These are phyloP conservation scores for Fabriciana adippe DNA, from an alignment of 2,888 invertebrate species.

Conservation along the genomic window DNA sequence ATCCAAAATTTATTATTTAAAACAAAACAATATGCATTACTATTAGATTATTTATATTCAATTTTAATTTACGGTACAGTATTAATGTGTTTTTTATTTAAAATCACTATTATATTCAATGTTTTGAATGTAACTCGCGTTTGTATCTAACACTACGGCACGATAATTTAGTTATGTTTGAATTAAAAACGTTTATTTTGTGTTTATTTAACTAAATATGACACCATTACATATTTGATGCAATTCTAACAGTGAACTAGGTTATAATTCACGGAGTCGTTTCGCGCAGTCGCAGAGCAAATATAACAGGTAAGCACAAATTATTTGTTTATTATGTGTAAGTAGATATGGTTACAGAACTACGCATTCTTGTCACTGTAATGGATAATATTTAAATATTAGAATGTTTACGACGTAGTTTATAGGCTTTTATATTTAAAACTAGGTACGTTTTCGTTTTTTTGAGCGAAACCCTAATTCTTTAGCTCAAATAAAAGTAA, in stretches of 20 bases:
- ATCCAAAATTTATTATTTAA: slow-evolving; percentile 7
- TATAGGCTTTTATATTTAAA: too few species aligned
- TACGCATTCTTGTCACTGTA: neutral
- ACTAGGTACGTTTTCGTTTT: too few species aligned
- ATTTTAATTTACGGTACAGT: neutral
- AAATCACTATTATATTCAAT: too few species aligned
- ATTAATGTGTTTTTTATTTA: neutral
- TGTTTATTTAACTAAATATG: slow-evolving; percentile 29
- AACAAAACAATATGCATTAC: neutral
- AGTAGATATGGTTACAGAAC: slow-evolving; percentile 4
- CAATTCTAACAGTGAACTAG: slow-evolving; percentile 55
- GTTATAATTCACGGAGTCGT: slow-evolving; percentile 69
- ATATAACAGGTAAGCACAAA: slow-evolving; percentile 10
- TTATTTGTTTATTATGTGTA: slow-evolving; percentile 8
- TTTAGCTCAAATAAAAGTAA: too few species aligned
- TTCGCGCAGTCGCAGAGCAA: slow-evolving; percentile 65
- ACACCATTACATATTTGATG: slow-evolving; percentile 48
- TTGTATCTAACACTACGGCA: too few species aligned
- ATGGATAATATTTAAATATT: neutral
- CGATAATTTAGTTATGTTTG: neutral
- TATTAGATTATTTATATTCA: neutral
- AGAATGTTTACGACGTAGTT: too few species aligned
- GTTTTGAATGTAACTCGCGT: too few species aligned
- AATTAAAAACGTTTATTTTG: slow-evolving; percentile 5
- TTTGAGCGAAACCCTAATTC: too few species aligned